Base-by-base conservation (phyloP, 2,888 invertebrate species). In the Acleris emargana region DNA sequence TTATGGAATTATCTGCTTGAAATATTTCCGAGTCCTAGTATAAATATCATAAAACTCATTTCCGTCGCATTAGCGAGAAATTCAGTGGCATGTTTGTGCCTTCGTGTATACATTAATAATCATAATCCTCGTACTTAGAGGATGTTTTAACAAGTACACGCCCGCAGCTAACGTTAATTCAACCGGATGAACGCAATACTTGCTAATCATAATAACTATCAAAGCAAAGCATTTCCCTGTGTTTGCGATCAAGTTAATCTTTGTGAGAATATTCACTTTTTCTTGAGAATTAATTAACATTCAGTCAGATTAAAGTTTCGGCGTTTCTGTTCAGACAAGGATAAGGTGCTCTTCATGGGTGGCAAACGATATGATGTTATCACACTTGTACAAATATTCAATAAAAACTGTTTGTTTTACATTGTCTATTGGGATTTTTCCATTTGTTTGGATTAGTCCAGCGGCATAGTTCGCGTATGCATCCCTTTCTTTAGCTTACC, bases 161-260 rank as follows among this genome's bases (percentile, higher is more conserved):
- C 66, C 60, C 54, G 75, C 78, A 74, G 74, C 70, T 76, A 79
- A 76, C 78, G 78, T 75, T 73, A 68, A 78, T 72, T 77, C 68
- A 69, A 72, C 78, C 80, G 80, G 81, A 84, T 81, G 79, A 79
- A 77, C 74, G 71, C 74, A 80, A 78, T 74, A 74, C 72, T 77
- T 72, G 77, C 77, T 87, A 86, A 86, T 82, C 75, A 78, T 76
- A 72, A 69, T 84, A 87, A 87, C 75, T 76, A 74, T 75, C 72
- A 78, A 83, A 68, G 75, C 76, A 84, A 84, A 87, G 80, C 75
- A 69, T 76, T 77, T 73, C 69, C 71, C 70, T 71, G 59, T 64
- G 76, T 77, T 76, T 76, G 72, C 70, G 51, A 57, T 66, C 47
- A 61, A 57, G 18, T 57, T 61, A 38, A 52, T 60, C 50, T 32